Percentiles rank a stretch among this genome's conserved stretches.
phyloP scores from a whole-genome alignment of 1,140 invertebrate genomes.

The Mylabris phalerata region DNA sequence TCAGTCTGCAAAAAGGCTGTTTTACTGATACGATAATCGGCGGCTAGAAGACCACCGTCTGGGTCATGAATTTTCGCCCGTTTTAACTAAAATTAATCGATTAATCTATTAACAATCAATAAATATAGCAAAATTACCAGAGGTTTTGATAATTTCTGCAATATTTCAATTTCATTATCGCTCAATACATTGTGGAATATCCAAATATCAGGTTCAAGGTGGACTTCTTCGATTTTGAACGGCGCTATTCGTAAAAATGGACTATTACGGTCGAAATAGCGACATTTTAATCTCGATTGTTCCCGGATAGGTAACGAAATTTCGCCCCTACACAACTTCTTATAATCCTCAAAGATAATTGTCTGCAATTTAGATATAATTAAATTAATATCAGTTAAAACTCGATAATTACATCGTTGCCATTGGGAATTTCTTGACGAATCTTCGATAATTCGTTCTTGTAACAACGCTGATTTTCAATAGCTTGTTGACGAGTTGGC shows the following conservation, averaged over 20 bases:
- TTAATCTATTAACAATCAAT: background rate
- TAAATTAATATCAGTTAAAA: no score
- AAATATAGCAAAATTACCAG: slow-evolving; percentile 49
- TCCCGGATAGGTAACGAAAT: slow-evolving; percentile 52
- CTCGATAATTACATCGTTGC: background rate
- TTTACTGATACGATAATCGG: slow-evolving; percentile 95
- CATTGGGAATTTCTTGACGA: background rate
- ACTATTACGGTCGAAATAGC: slow-evolving; percentile 65
- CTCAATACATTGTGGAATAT: slow-evolving; percentile 86
- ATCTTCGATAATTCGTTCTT: slow-evolving; percentile 64
- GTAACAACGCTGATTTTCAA: slow-evolving; percentile 82
- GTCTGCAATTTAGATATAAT: slow-evolving; percentile 46
- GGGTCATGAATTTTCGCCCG: slow-evolving; percentile 96
- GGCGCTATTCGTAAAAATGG: slow-evolving; percentile 78
- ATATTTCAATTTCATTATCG: slow-evolving; percentile 81
- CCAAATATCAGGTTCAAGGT: slow-evolving; percentile 76
- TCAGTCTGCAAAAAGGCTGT: slow-evolving; percentile 88
- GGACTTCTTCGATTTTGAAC: slow-evolving; percentile 86
- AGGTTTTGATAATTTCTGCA: slow-evolving; percentile 81
- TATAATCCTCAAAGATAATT: slow-evolving; percentile 53
- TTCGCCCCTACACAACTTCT: slow-evolving; percentile 88
- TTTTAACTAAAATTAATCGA: slow-evolving; percentile 58
- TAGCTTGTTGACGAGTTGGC: slow-evolving; percentile 74
- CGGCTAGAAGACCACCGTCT: slow-evolving; percentile 83
- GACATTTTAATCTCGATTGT: slow-evolving; percentile 61